phyloP scores from a whole-genome alignment of 1,140 invertebrate genomes.

The Mercenaria mercenaria region DNA sequence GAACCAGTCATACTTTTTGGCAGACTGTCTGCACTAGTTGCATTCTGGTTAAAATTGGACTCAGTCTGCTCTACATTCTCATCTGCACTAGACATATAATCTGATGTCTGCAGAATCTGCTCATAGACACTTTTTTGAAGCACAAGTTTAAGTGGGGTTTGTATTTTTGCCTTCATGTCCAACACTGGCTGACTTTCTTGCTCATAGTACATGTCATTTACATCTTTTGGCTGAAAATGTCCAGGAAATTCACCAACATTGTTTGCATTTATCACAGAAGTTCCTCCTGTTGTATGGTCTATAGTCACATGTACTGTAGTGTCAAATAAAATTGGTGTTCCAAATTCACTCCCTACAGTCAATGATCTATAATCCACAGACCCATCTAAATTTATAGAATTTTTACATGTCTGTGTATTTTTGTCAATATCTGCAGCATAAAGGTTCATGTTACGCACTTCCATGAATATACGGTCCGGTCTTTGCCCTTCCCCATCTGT shows the following conservation, averaged over 20 bases:
- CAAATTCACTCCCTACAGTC: conserved; percentile 63
- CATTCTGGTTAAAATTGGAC: not conserved
- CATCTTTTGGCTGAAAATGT: conserved; percentile 33
- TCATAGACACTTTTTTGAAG: conserved; percentile 95
- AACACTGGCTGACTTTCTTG: conserved; percentile 70
- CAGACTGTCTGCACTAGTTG: not conserved
- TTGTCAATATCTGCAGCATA: conserved; percentile 91
- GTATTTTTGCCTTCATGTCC: conserved; percentile 92
- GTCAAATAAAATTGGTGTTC: conserved; percentile 88
- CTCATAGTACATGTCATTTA: not conserved
- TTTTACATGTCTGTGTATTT: not conserved
- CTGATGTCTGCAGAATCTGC: conserved; percentile 92
- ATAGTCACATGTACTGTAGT: conserved; percentile 91
- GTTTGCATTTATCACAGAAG: conserved; percentile 18
- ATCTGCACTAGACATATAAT: conserved; percentile 83
- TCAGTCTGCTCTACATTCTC: conserved; percentile 36
- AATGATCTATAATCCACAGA: conserved; percentile 35
- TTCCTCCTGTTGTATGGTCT: conserved; percentile 59
- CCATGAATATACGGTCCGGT: conserved; percentile 85
- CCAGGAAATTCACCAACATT: conserved; percentile 7
- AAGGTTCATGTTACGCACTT: conserved; percentile 95
- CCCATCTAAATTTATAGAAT: conserved; percentile 18
- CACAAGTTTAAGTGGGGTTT: conserved; percentile 94
- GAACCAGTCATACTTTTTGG: conserved; percentile 10
- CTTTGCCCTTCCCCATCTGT: conserved; percentile 17